Base-by-base conservation (phyloP, 2,888 invertebrate species). In the Lasioglossum zephyrum region DNA sequence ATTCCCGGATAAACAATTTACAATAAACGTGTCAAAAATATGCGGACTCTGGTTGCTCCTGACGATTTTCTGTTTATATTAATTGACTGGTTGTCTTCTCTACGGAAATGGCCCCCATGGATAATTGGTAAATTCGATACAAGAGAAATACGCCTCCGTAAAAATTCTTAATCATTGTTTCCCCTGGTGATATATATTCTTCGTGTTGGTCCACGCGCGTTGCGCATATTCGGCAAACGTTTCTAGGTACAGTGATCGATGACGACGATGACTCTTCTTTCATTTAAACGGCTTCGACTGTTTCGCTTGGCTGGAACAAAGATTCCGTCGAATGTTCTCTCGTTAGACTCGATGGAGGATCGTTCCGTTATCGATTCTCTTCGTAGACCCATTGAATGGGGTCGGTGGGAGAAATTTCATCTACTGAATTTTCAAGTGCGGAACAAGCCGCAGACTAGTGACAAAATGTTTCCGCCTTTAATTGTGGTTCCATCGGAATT, bases 1-100 rank as follows among this genome's bases (percentile, higher is more conserved):
- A 16, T 16, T 2, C 16, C 31, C 16, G 53, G 75, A 36, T 8
- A 31, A 78, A 76, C 66, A 63, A 41, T 87, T 70, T 91, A 22
- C 85, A 36, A 84, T 90, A 92, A 92, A 92, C 73, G 44, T 88
- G 77, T 91, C 82, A 66, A 92, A 92, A 92, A 92, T 92, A 92
- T 88, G 77, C 76, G 26, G 36, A 18, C 69, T 69, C 22, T 69
- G 39, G 69, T 18, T 69, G 69, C 69, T 69, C 39, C 36, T 1
- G 22, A 9, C 22, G 60, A 22, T 66, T 44, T 72, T n/a, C 26
- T 41, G 36, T 41, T 44, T 82, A 75, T 3, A 41, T 31, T 91
- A 92, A 92, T 92, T 92, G 91, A 92, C 91, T 91, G 26, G 85
- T 66, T 86, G 76, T 77, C 60, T 83, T 49, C 26, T 79, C 22